phyloP scores from a whole-genome alignment of 2,888 invertebrate species.

The Cheilosia soror region DNA sequence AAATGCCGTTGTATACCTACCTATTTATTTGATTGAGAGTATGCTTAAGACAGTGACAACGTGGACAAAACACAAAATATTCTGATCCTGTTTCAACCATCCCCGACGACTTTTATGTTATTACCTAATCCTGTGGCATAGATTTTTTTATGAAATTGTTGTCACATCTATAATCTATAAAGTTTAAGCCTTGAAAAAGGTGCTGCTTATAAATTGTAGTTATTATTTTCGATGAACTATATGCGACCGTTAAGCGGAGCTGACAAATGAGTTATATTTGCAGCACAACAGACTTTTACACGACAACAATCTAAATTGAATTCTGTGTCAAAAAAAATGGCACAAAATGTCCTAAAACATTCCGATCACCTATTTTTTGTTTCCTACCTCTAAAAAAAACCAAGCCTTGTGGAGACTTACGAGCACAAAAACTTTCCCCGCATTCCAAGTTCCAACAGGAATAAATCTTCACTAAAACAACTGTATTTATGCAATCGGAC shows the following conservation, averaged over 20 bases:
- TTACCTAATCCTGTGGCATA: no score
- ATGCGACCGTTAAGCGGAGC: neutral
- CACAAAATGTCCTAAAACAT: neutral
- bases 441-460: slow-evolving; percentile 55
- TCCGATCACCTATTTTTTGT: neutral
- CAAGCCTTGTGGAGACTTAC: neutral
- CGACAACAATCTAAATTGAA: neutral
- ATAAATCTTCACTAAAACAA: slow-evolving; percentile 75
- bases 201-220: no score
- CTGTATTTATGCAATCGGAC: slow-evolving; percentile 75
- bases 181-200: no score
- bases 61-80: no score
- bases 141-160: no score
- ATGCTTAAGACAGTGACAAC: no score
- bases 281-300: neutral
- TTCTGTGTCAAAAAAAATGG: neutral
- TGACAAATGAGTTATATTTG: neutral
- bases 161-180: no score
- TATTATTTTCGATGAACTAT: neutral
- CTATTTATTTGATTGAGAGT: no score
- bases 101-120: no score
- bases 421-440: slow-evolving; percentile 21
- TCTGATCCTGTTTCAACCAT: no score
- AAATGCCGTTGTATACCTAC: no score
- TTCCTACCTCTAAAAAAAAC: neutral